Conservation (phyloP, 2,797 vertebrate genomes). For the Ctenopoma multispine region DNA sequence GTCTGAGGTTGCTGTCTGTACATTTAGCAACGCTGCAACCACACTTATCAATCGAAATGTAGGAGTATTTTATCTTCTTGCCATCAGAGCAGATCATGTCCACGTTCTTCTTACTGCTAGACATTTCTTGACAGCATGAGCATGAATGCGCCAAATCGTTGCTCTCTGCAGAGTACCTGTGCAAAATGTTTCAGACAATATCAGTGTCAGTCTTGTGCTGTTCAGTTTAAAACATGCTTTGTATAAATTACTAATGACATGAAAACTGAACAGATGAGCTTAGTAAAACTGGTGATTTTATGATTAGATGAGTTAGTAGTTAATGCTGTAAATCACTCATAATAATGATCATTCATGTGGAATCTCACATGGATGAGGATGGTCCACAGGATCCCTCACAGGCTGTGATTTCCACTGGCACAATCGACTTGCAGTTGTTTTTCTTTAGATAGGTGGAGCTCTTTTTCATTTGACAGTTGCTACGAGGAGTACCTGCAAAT, state of each 20-base stretch:
- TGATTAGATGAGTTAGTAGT: constrained; percentile 8
- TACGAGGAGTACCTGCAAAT: constrained; percentile 62
- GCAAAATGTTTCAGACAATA: constrained; percentile 10
- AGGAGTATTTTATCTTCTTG: constrained; percentile 64
- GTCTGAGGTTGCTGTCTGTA: neutral
- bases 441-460: constrained; percentile 75
- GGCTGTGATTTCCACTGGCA: constrained; percentile 80
- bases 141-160: constrained; percentile 85
- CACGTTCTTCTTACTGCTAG: constrained; percentile 78
- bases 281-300: neutral
- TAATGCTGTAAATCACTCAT: neutral
- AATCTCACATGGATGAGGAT: constrained; percentile 88
- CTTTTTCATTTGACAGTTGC: constrained; percentile 75
- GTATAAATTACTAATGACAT: too few species aligned
- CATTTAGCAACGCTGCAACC: constrained; percentile 78
- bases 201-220: constrained; percentile 1
- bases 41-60: constrained; percentile 85
- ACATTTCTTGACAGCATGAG: constrained; percentile 88
- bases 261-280: too few species aligned
- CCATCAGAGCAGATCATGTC: constrained; percentile 81
- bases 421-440: constrained; percentile 78
- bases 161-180: constrained; percentile 85
- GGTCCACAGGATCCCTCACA: constrained; percentile 89
- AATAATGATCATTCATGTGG: neutral
- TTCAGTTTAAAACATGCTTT: too few species aligned